These are phyloP conservation scores for Ondatra zibethicus DNA, from an alignment of 2,113 vertebrate species.

Conservation along the genomic window DNA sequence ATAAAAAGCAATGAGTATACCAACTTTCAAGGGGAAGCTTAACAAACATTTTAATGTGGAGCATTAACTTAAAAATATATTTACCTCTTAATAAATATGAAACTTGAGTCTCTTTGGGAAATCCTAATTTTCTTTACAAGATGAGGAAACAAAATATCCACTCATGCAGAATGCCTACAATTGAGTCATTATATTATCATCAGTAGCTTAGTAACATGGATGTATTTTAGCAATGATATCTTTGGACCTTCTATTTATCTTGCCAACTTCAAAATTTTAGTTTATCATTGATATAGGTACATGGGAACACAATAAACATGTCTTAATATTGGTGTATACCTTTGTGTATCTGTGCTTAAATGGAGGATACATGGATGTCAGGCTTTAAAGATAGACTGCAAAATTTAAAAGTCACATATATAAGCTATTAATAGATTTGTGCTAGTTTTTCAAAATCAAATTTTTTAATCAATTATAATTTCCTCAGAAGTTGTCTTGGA, in stretches of 20 bases:
- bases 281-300: background rate
- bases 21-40: background rate
- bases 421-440: constrained; percentile 48
- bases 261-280: background rate
- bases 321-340: background rate
- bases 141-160: background rate
- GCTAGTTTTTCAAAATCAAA: background rate
- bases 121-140: constrained; percentile 23
- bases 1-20: background rate
- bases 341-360: constrained; percentile 46
- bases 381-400: constrained; percentile 35
- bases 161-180: background rate
- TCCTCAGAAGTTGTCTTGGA: constrained; percentile 30
- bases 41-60: background rate
- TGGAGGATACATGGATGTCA: background rate
- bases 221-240: background rate
- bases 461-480: constrained; percentile 56
- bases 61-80: background rate
- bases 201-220: background rate
- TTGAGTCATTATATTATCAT: background rate
- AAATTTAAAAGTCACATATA: constrained; percentile 5
- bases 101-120: background rate
- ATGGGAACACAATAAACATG: background rate
- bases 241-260: constrained; percentile 37
- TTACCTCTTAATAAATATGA: background rate